Conservation (phyloP, 2,888 invertebrate species). For the Tenthredo amoena region DNA sequence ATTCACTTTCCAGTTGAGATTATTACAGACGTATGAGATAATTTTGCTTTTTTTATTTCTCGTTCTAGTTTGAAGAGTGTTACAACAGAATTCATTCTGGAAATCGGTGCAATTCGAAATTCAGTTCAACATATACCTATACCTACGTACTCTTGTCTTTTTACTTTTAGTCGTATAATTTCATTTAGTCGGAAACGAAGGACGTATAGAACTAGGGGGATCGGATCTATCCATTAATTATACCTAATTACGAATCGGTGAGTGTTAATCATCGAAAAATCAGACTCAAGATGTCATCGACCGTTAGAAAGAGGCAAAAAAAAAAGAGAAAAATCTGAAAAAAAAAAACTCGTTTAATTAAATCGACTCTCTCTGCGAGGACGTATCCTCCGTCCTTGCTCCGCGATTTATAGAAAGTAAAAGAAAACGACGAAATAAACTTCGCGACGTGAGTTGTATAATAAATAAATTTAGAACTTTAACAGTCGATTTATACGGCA, state of each 20-base stretch:
- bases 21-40: background rate
- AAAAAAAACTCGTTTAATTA: slow-evolving; percentile 32
- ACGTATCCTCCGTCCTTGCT: slow-evolving; percentile 37
- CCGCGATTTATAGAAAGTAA: slow-evolving; percentile 51
- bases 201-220: background rate
- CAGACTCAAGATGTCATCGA: slow-evolving; percentile 1
- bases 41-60: background rate
- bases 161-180: background rate
- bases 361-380: slow-evolving; percentile 46
- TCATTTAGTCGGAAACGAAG: background rate
- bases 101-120: background rate
- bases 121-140: background rate
- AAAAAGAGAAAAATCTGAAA: background rate
- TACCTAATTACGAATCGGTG: background rate
- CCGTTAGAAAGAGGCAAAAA: background rate
- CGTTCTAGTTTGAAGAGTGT: background rate
- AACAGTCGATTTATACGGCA: slow-evolving; percentile 8
- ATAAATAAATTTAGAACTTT: slow-evolving; percentile 37
- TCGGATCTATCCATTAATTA: background rate
- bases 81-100: background rate
- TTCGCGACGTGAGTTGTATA: slow-evolving; percentile 31
- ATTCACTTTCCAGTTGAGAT: background rate
- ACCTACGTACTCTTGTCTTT: background rate
- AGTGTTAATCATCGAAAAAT: background rate
- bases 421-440: slow-evolving; percentile 27